Percentiles rank a stretch among this genome's conserved stretches.
phyloP scores from a whole-genome alignment of 2,888 invertebrate genomes.

The Hirtodrosophila confusa region DNA sequence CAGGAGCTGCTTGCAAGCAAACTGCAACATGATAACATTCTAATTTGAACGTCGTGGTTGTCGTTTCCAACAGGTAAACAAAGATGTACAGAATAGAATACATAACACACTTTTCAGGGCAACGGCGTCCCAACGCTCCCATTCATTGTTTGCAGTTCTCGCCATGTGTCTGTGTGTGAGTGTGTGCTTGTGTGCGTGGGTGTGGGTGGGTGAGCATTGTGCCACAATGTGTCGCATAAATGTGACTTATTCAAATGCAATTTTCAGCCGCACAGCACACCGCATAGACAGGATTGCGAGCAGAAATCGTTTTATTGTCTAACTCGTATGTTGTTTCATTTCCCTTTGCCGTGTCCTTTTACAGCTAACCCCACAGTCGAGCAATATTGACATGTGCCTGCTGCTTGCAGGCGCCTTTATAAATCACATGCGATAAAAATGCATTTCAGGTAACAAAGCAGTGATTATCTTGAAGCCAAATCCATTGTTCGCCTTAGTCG shows the following conservation, averaged over 20 bases:
- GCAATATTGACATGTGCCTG: constrained; percentile 59
- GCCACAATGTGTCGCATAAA: constrained; percentile 35
- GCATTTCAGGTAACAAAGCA: constrained; percentile 38
- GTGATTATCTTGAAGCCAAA: constrained; percentile 25
- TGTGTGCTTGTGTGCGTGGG: background rate
- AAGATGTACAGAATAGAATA: constrained; percentile 32
- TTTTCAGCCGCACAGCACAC: constrained; percentile 45
- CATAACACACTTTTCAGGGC: constrained; percentile 51
- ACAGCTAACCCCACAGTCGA: constrained; percentile 48
- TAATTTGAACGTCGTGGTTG: constrained; percentile 46
- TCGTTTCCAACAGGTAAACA: constrained; percentile 37
- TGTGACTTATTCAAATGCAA: constrained; percentile 55
- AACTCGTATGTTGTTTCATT: constrained; percentile 16
- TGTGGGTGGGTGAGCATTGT: too few species aligned
- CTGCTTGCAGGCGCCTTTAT: constrained; percentile 6
- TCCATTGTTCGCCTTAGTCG: constrained; percentile 19
- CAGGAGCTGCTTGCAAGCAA: constrained; percentile 43
- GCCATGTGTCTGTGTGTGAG: constrained; percentile 3
- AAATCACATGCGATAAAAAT: constrained; percentile 48
- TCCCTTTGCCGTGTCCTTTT: constrained; percentile 38
- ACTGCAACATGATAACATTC: constrained; percentile 59
- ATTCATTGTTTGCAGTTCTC: constrained; percentile 41
- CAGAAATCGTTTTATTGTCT: constrained; percentile 18
- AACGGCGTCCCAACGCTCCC: constrained; percentile 17
- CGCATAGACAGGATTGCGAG: constrained; percentile 1